Evolutionary conservation across 1,140 invertebrate genomes (phyloP).

Genomic region (Metopolophium dirhodum): DNA sequence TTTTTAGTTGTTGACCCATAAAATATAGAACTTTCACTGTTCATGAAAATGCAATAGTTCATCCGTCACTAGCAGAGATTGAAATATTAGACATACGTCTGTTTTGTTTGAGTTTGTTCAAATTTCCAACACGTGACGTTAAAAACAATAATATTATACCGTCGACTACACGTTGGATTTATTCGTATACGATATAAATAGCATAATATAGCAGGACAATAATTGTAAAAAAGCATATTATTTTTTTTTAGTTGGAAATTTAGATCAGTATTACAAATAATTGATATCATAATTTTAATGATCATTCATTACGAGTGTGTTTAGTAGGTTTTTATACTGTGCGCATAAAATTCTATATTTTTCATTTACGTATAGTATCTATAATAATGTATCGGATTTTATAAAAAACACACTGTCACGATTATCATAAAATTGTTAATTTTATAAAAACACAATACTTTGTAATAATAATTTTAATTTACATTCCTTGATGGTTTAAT

Average conservation of each 20-base stretch:
- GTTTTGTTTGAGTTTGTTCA: not conserved
- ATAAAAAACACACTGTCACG: too few species aligned
- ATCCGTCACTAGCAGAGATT: not conserved
- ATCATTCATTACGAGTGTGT: not conserved
- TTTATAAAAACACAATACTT: too few species aligned
- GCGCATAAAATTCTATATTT: not conserved
- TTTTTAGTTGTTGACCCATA: not conserved
- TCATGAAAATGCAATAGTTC: slow-evolving; percentile 9
- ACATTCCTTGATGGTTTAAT: not conserved
- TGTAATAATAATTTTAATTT: not conserved
- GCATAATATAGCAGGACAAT: not conserved
- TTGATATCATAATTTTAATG: not conserved
- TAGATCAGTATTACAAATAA: not conserved
- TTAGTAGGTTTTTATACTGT: not conserved
- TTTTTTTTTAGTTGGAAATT: not conserved
- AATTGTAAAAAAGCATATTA: not conserved
- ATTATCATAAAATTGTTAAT: too few species aligned
- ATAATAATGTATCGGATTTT: too few species aligned
- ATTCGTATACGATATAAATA: not conserved
- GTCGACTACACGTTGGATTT: not conserved
- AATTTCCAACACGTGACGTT: not conserved
- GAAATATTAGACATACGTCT: not conserved
- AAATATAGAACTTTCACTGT: not conserved
- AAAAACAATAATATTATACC: not conserved
- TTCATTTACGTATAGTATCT: not conserved